phyloP scores from a whole-genome alignment of 2,888 invertebrate species.

The Myopa tessellatipennis region DNA sequence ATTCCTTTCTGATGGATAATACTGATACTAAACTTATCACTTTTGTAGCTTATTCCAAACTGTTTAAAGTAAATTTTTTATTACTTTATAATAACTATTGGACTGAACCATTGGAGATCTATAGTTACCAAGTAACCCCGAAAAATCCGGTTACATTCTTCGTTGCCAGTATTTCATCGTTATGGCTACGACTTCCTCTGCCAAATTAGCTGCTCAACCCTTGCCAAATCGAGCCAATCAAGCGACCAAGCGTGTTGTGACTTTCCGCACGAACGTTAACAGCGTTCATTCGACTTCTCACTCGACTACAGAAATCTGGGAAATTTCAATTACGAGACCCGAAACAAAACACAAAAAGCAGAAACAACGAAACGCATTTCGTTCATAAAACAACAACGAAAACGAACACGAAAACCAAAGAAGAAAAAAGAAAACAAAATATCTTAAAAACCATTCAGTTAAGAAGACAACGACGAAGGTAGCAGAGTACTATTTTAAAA shows the following conservation, averaged over 20 bases:
- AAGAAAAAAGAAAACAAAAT: neutral
- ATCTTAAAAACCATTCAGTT: conserved; percentile 6
- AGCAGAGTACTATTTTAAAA: conserved; percentile 2
- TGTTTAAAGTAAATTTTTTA: too few relatives aligned
- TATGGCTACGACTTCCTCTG: neutral
- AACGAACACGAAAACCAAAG: neutral
- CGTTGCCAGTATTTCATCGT: neutral
- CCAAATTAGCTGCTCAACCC: conserved; percentile 13
- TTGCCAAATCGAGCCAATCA: conserved; percentile 20
- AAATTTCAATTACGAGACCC: conserved; percentile 27
- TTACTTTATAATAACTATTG: too few relatives aligned
- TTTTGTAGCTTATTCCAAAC: too few relatives aligned
- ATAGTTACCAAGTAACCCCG: neutral
- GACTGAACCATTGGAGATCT: too few relatives aligned
- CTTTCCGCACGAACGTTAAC: conserved; percentile 27
- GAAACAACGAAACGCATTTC: conserved; percentile 13
- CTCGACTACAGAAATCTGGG: conserved; percentile 11
- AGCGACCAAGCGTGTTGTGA: conserved; percentile 30
- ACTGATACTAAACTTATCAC: too few relatives aligned
- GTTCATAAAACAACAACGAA: neutral
- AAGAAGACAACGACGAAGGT: neutral
- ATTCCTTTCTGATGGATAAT: too few relatives aligned
- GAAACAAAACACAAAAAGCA: conserved; percentile 6
- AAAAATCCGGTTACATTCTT: neutral
- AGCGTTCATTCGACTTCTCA: neutral